Base-by-base conservation (phyloP, 2,797 vertebrate species). In the Labeo calbasu region DNA sequence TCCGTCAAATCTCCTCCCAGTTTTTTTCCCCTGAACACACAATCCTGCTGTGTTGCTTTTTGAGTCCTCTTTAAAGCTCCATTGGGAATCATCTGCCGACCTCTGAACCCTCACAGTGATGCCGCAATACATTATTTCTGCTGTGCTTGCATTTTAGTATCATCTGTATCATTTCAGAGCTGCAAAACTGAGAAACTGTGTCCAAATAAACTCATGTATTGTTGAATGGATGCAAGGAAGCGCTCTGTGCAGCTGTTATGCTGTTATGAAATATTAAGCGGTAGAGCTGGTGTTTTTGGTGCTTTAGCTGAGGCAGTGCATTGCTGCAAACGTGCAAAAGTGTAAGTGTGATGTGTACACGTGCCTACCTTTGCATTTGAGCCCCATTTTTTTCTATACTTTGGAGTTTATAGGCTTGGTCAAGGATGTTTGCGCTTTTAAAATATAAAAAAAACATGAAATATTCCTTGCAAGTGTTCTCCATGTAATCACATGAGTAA, bases 191-290 rank as follows among this genome's bases (percentile, higher is more conserved):
- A 84, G 51, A 5, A 76, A n/a, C 1, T n/a, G 5, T 51, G 32
- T 72, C 69, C 40, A 65, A 10, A 73, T n/a, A n/a, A 5, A 23
- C 7, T 65, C 70, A 12, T 65, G n/a, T 25, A 21, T 14, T 82
- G n/a, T 83, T 70, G 65, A 3, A 28, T 68, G 12, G n/a, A 77
- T 57, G 14, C 7, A 4, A 70, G 53, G 6, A 61, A 61, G 19
- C 23, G 43, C 19, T 59, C 5, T n/a, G 50, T 77, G 36, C 36
- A 50, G 65, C 53, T 14, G n/a, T 68, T 59, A 25, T 19, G 23
- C 51, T 55, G 50, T 19, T 63, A 71, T 84, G 13, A 84, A 84
- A 84, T 79, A 78, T 84, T 79, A 11, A 71, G 36, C 13, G 1
- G 23, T 51, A 23, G 15, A 43, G 46, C 25, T n/a, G 8, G 17